Evolutionary conservation across 2,888 invertebrate species (phyloP), one percentile per base, ranked within the genome.

Genomic region (Sphaerophoria rueppellii): DNA sequence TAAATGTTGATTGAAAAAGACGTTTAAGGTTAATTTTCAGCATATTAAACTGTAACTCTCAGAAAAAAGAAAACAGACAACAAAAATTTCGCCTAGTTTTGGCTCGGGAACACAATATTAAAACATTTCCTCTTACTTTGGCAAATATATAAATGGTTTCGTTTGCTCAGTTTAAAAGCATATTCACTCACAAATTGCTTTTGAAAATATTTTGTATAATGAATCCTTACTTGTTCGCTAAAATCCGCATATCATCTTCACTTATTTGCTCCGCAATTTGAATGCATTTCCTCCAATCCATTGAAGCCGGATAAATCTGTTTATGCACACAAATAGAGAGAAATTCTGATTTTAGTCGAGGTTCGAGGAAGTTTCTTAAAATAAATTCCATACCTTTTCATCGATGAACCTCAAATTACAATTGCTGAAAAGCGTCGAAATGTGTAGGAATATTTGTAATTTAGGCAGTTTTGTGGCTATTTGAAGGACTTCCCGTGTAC

Each of bases 371-470:
- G 0, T 0, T 37, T 58, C 37, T 34, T 37, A 6, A 24, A 40
- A 60, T 60, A 60, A 12, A 24, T 24, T 11, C 24, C 9, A 24
- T 50, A 97, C 92, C 69, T 94, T 92, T 90, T 98, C 97, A 40
- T 96, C 95, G 0, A 97, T 95, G 0, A 93, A 93, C 6, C 94
- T 92, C 69, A 94, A 93, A 88, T 97, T 96, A 0, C 96, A 95
- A 91, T 98, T 97, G 9, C 96, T 95, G 90, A 96, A 98, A 0
- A 97, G 96, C 0, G 98, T 97, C 0, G 97, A 98, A 0, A 98
- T 95, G 90, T 98, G 97, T 6, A 97, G 92, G 12, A 96, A 91
- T 0, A 93, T 93, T 94, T 95, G 90, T 0, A 90, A 87, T 4
- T 89, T 82, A 24, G 93, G 93, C 83, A 94, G 92, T 11, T 93